These are phyloP conservation scores for Sylvilagus floridanus DNA, from an alignment of 2,797 vertebrate species.

Conservation along the genomic window DNA sequence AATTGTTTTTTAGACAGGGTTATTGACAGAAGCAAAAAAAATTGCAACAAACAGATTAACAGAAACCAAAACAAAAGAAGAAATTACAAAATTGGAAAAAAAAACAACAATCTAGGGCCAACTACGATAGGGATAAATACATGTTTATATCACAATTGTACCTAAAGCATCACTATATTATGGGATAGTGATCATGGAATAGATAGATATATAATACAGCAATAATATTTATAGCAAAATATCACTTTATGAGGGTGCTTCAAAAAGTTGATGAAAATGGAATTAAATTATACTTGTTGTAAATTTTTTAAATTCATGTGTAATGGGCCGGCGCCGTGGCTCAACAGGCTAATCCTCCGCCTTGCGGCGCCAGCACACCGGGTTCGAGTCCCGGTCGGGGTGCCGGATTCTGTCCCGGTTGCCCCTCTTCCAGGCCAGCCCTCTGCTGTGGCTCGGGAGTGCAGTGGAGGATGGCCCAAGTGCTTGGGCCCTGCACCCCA, in stretches of 20 bases:
- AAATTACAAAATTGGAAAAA: slow-evolving; percentile 62
- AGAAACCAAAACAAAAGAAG: slow-evolving; percentile 38
- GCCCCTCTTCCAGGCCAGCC: no score
- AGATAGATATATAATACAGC: slow-evolving; percentile 27
- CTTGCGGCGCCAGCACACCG: no score
- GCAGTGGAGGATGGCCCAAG: no score
- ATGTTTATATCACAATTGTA: slow-evolving; percentile 9
- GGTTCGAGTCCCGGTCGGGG: no score
- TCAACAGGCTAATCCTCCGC: no score
- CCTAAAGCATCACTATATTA: neutral
- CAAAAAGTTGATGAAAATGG: no score
- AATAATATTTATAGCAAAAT: slow-evolving; percentile 3
- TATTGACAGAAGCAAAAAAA: slow-evolving; percentile 29
- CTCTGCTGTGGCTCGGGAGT: no score
- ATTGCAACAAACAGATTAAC: neutral
- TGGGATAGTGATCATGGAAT: neutral
- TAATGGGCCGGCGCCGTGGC: no score
- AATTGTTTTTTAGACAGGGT: slow-evolving; percentile 21
- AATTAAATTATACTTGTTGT: no score
- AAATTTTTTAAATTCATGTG: no score
- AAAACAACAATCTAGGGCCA: neutral
- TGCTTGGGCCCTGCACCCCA: no score
- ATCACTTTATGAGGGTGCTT: neutral
- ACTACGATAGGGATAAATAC: neutral
- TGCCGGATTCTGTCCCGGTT: no score